Evolutionary conservation across 2,888 invertebrate species (phyloP), one percentile per base, ranked within the genome.

Genomic region (Rhyacophila evoluta): DNA sequence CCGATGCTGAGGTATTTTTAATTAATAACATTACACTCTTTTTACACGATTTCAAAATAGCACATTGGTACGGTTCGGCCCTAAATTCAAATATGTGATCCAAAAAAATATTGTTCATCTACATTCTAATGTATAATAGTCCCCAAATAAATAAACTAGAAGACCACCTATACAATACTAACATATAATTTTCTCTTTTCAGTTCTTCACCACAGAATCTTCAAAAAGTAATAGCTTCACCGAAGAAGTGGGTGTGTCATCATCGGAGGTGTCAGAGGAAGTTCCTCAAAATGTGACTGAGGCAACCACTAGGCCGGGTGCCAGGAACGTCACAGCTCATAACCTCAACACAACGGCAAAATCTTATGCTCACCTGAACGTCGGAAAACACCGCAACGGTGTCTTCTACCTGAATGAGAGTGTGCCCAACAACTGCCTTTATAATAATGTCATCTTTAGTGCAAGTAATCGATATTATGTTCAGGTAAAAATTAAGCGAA

Each of bases 361-460:
- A 27, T 77, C 81, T 2, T 82, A 82, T 38, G 78, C 82, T 11
- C 79, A 81, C 39, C 55, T 80, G 19, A 81, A 79, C 29, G 87
- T 89, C 0, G 87, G 88, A 85, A 75, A 86, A 86, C 81, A 82
- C 83, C 74, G 86, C 86, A 82, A 84, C 83, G 71, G 86, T 85
- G 12, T 84, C 83, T 81, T 81, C 80, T 81, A 84, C 79, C 69
- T 82, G 25, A 89, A 89, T 84, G 89, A 88, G 85, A 86, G 89
- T 1, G 85, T 92, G 82, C 92, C 92, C 4, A 87, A 88, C 4
- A 89, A 90, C 81, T 92, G 92, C 81, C 88, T 92, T 36, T 94
- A 91, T 87, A 94, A 94, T 85, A 90, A 92, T 81, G 89, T 94
- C 78, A 89, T 91, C 83, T 94, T 94, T 84, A 94, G 93, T 86